Evolutionary conservation across 2,797 vertebrate species (phyloP), one percentile per base, ranked within the genome.

Genomic region (Clarias pachynema): DNA sequence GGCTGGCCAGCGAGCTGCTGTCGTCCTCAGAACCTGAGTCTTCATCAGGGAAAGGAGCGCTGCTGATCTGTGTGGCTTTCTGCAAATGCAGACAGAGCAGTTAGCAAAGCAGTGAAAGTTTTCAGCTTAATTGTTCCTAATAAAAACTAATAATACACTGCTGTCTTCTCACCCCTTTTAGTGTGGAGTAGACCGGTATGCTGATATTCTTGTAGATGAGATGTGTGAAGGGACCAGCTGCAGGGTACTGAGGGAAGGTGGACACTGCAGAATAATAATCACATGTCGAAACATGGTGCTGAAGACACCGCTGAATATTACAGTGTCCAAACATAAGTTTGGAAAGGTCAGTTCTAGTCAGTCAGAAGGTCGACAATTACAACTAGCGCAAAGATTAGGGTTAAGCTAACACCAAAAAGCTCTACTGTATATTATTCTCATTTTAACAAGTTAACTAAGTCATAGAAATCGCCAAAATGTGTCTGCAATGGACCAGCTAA

Each of bases 21-120:
- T 99, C 98, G 0, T 99, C 98, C 66, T 99, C 98, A 0, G 98
- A 99, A 1, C 97, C 96, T 0, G 98, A 99, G 89, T 97, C 97
- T 15, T 98, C 97, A 0, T 99, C 98, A n/a, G 94, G 91, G 20
- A 98, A 96, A 87, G 98, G 98, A 7, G 96, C 89, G 0, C 89
- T 97, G 95, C 97, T 99, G 94, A 99, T 97, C 94, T 98, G 97
- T 5, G 95, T 97, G 91, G 97, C 97, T 95, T 95, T 99, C 98
- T 99, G 91, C 34, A 91, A 74, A 86, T 10, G 49, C 26, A 70
- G 8, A 40, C 26, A 62, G 56, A 29, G 2, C 44, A 79, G 40
- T 60, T 26, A 78, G 26, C 18, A 57, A 29, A 62, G 49, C 73
- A 53, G 53, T 62, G 24, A 40, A 62, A 79, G 15, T 10, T 22